Base-by-base conservation (phyloP, 2,888 invertebrate genomes). In the Apotomis betuletana region DNA sequence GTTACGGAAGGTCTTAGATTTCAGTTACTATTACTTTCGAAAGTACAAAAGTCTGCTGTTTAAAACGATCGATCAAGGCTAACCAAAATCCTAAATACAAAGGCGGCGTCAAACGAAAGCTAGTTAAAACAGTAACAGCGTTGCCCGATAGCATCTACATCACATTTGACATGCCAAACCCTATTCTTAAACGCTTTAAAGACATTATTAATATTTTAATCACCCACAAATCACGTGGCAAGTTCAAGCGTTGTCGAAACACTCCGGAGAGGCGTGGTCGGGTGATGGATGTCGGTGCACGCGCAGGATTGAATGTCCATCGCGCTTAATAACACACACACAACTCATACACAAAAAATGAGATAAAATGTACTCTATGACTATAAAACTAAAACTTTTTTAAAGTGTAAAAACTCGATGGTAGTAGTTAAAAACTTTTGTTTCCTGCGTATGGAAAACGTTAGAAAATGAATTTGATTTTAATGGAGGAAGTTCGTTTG, bases 211-310 rank as follows among this genome's bases (percentile, higher is more conserved):
- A 83, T 84, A 85, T 87, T 89, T 88, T 85, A 87, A 89, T 86
- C 84, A 83, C 76, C 77, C 74, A 75, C 73, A 75, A 80, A 76
- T 73, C 77, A 79, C 58, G 52, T 61, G 54, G 68, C 69, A 65
- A 70, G 60, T 55, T 44, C 60, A 64, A 57, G 76, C 79, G 80
- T 81, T 81, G 83, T 82, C 81, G 78, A 79, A 83, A 79, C 79
- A 72, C 75, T 79, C 81, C 80, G 81, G 74, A 76, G 80, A 78
- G 91, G 91, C 91, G 91, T 86, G 91, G 90, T 75, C 63, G 83
- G 69, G 77, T 90, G 92, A 91, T 92, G 89, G 90, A 91, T 92
- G 89, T 80, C 80, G 74, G 80, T 83, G 83, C 82, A 78, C 75
- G 81, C 49, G n/a, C 77, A 77, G 79, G 85, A 85, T 85, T 84